Conservation (phyloP, 1,140 invertebrate species). For the Hyles euphorbiae region DNA sequence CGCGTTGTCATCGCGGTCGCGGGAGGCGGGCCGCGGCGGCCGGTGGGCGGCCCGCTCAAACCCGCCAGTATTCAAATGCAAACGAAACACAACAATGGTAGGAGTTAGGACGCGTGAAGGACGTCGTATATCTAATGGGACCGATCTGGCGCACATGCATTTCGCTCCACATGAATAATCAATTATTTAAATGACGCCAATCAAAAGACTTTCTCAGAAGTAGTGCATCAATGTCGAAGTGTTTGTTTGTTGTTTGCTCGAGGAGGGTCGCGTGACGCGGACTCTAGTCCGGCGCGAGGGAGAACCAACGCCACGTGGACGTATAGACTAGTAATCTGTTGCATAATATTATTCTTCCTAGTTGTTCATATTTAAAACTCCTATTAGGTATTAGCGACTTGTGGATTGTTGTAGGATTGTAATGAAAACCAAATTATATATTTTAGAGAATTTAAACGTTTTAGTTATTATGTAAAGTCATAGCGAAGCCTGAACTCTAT, state of each 20-base stretch:
- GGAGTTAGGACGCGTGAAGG: conserved; percentile 73
- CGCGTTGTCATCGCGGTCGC: conserved; percentile 35
- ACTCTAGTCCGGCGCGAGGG: conserved; percentile 14
- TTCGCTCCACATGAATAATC: conserved; percentile 70
- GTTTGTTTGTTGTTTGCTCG: conserved; percentile 28
- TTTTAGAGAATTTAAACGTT: conserved; percentile 73
- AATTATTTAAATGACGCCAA: conserved; percentile 68
- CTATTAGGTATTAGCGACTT: conserved; percentile 71
- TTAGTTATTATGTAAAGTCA: conserved; percentile 73
- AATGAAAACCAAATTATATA: conserved; percentile 75
- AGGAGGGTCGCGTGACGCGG: too few relatives aligned
- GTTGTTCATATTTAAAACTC: conserved; percentile 74
- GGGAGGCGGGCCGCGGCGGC: conserved; percentile 45
- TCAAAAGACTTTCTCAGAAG: conserved; percentile 58
- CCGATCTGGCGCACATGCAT: conserved; percentile 65
- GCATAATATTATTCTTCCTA: conserved; percentile 74
- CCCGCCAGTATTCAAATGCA: conserved; percentile 65
- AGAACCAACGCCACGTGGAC: conserved; percentile 46
- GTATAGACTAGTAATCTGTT: conserved; percentile 64
- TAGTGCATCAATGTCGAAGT: conserved; percentile 32
- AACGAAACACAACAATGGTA: conserved; percentile 68
- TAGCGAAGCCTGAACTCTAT: conserved; percentile 69
- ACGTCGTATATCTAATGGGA: conserved; percentile 68
- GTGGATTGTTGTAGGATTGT: conserved; percentile 71
- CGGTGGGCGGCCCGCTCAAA: conserved; percentile 48